phyloP scores from a whole-genome alignment of 2,888 invertebrate genomes.

The Metallyticus violacea region DNA sequence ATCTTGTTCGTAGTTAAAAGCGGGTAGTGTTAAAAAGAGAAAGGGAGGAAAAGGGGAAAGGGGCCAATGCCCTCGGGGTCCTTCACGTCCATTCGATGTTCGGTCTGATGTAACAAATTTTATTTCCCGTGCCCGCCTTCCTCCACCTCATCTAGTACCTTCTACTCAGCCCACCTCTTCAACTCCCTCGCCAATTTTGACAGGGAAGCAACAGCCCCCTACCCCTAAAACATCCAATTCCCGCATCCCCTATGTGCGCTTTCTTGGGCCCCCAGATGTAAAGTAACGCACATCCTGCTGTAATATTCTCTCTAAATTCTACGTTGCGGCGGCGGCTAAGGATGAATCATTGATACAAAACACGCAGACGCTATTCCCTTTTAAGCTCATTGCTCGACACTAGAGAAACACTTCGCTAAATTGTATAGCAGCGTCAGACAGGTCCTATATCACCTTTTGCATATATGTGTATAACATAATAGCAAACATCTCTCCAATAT shows the following conservation, averaged over 20 bases:
- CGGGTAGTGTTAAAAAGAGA: conserved; percentile 24
- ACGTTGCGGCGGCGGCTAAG: background rate
- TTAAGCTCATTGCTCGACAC: no score
- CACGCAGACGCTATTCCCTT: background rate
- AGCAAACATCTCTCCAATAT: no score
- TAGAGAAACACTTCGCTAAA: background rate
- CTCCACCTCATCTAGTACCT: no score
- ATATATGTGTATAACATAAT: no score
- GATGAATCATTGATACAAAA: background rate
- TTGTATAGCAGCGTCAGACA: background rate
- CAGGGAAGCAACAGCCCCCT: background rate
- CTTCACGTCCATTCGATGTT: conserved; percentile 25
- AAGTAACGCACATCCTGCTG: background rate
- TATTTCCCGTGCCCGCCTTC: conserved; percentile 13
- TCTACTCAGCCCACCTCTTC: background rate
- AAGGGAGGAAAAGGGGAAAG: background rate
- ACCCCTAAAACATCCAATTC: background rate
- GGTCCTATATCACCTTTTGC: background rate
- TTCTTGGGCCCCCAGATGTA: background rate
- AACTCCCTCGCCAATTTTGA: conserved; percentile 13
- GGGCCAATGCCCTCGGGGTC: conserved; percentile 10
- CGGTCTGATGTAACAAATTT: conserved; percentile 27
- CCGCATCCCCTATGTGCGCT: background rate
- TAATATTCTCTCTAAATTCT: background rate
- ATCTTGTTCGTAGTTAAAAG: conserved; percentile 28